phyloP scores from a whole-genome alignment of 1,140 invertebrate genomes.

The Euwallacea fornicatus region DNA sequence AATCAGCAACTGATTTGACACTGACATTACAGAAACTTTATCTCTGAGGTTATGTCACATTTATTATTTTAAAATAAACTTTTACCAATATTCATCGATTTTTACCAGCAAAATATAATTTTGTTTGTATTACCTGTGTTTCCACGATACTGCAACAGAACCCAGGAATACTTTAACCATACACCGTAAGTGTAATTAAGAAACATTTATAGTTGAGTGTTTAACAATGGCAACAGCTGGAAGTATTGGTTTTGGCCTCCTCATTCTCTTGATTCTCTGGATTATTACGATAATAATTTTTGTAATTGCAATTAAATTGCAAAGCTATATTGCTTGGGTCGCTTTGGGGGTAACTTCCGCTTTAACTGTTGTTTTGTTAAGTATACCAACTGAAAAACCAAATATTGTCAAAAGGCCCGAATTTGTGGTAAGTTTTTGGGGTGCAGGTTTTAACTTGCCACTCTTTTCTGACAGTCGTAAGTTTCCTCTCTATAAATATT shows the following conservation, averaged over 20 bases:
- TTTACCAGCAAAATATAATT: background rate
- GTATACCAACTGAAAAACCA: slow-evolving; percentile 57
- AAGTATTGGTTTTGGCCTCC: slow-evolving; percentile 59
- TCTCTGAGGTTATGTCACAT: too few relatives aligned
- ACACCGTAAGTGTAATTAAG: background rate
- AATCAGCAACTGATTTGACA: too few relatives aligned
- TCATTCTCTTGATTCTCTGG: slow-evolving; percentile 61
- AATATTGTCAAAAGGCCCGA: slow-evolving; percentile 50
- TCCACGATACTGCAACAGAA: background rate
- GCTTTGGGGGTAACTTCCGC: slow-evolving; percentile 54
- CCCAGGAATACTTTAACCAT: background rate
- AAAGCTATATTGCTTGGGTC: slow-evolving; percentile 59
- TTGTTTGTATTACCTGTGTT: slow-evolving; percentile 13
- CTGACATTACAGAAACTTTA: too few relatives aligned
- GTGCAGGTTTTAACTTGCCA: background rate
- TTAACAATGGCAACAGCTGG: slow-evolving; percentile 54
- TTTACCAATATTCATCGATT: too few relatives aligned
- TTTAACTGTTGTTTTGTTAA: slow-evolving; percentile 58
- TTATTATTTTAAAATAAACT: too few relatives aligned
- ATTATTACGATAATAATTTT: slow-evolving; percentile 58
- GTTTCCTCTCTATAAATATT: background rate
- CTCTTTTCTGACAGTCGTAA: background rate
- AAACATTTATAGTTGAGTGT: background rate
- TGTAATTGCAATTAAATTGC: slow-evolving; percentile 59
- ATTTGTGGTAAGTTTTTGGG: slow-evolving; percentile 39